Base-by-base conservation (phyloP, 1,140 invertebrate genomes). In the Papilio polytes region DNA sequence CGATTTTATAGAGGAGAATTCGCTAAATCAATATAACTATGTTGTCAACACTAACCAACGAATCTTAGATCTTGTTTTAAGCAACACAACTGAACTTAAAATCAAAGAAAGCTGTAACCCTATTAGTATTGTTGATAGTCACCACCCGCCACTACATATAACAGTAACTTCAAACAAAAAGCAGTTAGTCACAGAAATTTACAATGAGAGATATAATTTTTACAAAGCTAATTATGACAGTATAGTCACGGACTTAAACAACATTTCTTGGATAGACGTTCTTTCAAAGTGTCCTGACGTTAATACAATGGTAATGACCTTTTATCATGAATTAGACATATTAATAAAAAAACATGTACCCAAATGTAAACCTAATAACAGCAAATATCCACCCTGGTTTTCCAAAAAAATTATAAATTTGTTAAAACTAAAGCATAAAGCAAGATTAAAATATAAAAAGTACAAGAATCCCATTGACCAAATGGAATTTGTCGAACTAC, bases 381-480 rank as follows among this genome's bases (percentile, higher is more conserved):
- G 48, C 20, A 80, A 80, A 70, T 82, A 56, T 56, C 53, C 53
- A 8, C 7, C 18, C 1, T 81, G 80, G 82, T 80, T 66, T 51
- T 78, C 59, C 48, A 72, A 80, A 44, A 80, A 80, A 46, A 36
- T 83, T 9, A 82, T 80, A 31, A 51, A 78, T 13, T 18, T 36
- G 2, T 82, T 82, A 82, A 82, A 77, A 76, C n/a, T 70, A 56
- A 80, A 82, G 12, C 53, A 83, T 63, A 83, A 78, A 78, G 20
- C 70, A 22, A 80, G 82, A 78, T 46, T 73, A 41, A 80, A 80
- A 80, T 59, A 51, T 63, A 80, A 78, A 83, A 83, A 46, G 12
- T 78, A 80, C 46, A 80, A 63, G 74, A 83, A 83, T 73, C 81
- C 82, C 22, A 63, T 77, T 80, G 79, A 83, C 18, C 18, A 44